Evolutionary conservation across 2,113 vertebrate genomes (phyloP), one percentile per base, ranked within the genome.

Genomic region (Aspiorhynchus laticeps): DNA sequence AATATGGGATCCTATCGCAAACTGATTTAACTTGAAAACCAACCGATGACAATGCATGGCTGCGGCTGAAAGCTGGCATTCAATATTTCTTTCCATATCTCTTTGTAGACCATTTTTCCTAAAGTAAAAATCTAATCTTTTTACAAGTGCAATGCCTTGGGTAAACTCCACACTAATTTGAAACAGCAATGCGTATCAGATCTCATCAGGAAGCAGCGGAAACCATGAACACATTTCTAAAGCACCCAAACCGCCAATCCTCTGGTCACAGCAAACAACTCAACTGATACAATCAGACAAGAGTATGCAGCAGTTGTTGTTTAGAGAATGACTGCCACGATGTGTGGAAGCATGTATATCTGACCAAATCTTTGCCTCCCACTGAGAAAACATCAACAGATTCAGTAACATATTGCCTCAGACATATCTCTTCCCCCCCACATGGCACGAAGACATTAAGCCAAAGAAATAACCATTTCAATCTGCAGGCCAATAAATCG

Each of bases 391-490:
- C 36, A 65, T 51, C 71, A 63, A 61, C 41, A 63, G 33, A 82
- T 81, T 28, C 36, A 48, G 33, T 46, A 63, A 51, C 63, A 83
- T 48, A 69, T 33, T 33, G 43, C 41, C 41, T 26, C 46, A 28
- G 43, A 83, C 26, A 36, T 83, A 69, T 83, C 41, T 83, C 19
- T 71, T 83, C 19, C 28, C 43, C 43, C 11, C 43, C 63, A 71
- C 26, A 81, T 71, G 43, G 80, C 10, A 69, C 28, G 2, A 83
- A 19, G 43, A 83, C 63, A 51, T 69, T 48, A 51, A 48, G 63
- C 43, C 26, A 71, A 69, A 83, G 63, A 28, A 71, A 31, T 51
- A 80, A 33, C 19, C 59, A 67, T 41, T 46, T 19, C 48, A 69
- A 71, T 51, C 12, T 17, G 43, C 15, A 67, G 61, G 8, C 14